phyloP scores from a whole-genome alignment of 2,797 vertebrate genomes.

The Sarcoramphus papa region DNA sequence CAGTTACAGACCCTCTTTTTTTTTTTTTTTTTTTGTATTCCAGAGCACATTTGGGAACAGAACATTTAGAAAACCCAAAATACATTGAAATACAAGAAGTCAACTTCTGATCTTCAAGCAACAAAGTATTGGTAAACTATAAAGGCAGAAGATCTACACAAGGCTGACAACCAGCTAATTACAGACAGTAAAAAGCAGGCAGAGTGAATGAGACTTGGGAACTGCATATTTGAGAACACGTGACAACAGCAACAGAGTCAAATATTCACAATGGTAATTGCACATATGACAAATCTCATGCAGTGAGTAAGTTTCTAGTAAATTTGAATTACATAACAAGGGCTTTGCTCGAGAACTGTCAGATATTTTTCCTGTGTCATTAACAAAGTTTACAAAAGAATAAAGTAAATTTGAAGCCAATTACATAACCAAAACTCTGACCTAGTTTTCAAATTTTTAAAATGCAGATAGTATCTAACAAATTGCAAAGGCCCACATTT shows the following conservation, averaged over 20 bases:
- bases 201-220: neutral
- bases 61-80: neutral
- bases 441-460: neutral
- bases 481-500: neutral
- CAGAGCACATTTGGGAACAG: neutral
- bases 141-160: neutral
- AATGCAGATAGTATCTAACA: neutral
- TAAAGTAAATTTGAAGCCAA: neutral
- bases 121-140: neutral
- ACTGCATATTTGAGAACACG: neutral
- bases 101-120: neutral
- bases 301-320: neutral
- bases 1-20: neutral
- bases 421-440: neutral
- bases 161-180: neutral
- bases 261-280: neutral
- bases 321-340: neutral
- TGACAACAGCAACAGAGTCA: neutral
- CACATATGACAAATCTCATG: neutral
- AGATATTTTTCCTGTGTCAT: neutral
- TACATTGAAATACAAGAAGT: neutral
- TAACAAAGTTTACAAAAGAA: neutral
- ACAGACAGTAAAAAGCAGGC: neutral
- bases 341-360: neutral
- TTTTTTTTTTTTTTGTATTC: neutral